phyloP scores from a whole-genome alignment of 2,113 vertebrate genomes.

The Rana temporaria region DNA sequence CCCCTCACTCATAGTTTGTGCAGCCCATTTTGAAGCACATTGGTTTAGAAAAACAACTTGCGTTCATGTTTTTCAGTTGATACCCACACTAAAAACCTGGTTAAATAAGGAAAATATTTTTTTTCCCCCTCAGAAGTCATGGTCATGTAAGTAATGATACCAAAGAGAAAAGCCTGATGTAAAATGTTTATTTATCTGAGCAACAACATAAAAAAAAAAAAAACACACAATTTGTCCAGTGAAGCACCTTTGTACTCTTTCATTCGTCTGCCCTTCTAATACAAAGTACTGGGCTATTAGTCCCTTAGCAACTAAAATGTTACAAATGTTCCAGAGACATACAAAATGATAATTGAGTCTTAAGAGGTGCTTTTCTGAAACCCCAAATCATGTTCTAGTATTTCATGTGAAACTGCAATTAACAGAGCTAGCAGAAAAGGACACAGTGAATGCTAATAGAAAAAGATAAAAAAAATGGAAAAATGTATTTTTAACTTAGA shows the following conservation, averaged over 20 bases:
- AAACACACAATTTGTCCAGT: background rate
- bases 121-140: too few species aligned
- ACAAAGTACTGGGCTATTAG: background rate
- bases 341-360: slow-evolving; percentile 6
- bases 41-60: too few species aligned
- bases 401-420: background rate
- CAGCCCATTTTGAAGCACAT: too few species aligned
- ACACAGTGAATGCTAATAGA: too few species aligned
- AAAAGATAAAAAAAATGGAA: too few species aligned
- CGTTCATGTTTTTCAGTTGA: too few species aligned
- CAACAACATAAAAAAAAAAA: background rate
- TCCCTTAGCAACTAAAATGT: slow-evolving; percentile 14
- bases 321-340: background rate
- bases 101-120: background rate
- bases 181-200: background rate
- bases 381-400: slow-evolving; percentile 31
- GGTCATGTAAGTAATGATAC: too few species aligned
- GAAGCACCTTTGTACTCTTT: background rate
- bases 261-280: background rate
- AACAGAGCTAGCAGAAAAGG: too few species aligned
- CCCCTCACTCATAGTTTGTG: too few species aligned
- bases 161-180: background rate
- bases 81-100: background rate
- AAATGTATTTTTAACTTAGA: too few species aligned
- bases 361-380: background rate